Base-by-base conservation (phyloP, 2,888 invertebrate species). In the Idaea dimidiata region DNA sequence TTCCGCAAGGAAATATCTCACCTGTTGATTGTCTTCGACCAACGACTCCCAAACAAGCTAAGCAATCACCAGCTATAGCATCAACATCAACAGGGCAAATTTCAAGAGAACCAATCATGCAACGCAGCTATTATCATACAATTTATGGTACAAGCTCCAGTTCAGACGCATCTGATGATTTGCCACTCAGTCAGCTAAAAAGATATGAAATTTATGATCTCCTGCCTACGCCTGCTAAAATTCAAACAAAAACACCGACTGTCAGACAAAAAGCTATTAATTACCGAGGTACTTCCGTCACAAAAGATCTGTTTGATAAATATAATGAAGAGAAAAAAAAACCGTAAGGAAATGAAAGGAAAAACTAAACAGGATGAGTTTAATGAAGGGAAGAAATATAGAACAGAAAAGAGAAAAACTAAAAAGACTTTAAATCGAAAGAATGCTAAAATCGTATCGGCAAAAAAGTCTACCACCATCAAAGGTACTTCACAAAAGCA, bases 251-350 rank as follows among this genome's bases (percentile, higher is more conserved):
- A 16, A 58, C 60, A 59, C 60, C 55, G n/a, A 57, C 59, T 55
- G 53, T 58, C 17, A 53, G 58, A 54, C 43, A 61, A 43, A 63
- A 64, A 58, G 66, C 63, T 53, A 63, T 66, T 32, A 66, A 63
- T 61, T 64, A 64, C 54, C 66, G 69, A 66, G 66, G 62, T 61
- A 33, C 58, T 59, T 64, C 62, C 7, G 33, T 33, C 33, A 33
- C 33, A 33, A 66, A 60, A 63, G 63, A 66, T 59, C 57, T 66
- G 8, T 66, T 63, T 60, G 55, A 60, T 18, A 59, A 54, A 61
- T 54, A 61, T 17, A 53, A 65, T 43, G 31, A 60, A 54, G 24
- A 54, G 32, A 61, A 59, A 60, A 58, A 58, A n/a, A 54, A 57
- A 57, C 33, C 10, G 43, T 43, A 43, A 43, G 43, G 59, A 10